These are phyloP conservation scores for Triplophysa bombifrons DNA, from an alignment of 2,797 vertebrate genomes.

Conservation along the genomic window DNA sequence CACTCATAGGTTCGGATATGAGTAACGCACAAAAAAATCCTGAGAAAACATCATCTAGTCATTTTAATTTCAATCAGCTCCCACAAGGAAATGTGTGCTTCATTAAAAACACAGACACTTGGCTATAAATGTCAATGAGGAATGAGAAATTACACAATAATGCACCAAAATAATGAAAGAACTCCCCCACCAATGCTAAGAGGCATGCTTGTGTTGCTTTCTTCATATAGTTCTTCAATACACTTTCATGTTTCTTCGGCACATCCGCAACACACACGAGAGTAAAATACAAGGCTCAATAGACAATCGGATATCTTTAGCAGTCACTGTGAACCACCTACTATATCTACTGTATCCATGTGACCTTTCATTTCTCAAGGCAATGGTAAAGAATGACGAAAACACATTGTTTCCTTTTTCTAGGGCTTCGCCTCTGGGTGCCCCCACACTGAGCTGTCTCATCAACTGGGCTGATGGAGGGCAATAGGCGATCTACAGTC, in stretches of 20 bases:
- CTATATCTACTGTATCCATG: constrained; percentile 16
- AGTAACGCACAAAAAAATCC: not conserved
- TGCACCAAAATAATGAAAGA: constrained; percentile 18
- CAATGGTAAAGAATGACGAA: not conserved
- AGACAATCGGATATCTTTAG: constrained; percentile 24
- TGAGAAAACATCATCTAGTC: not conserved
- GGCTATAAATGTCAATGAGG: constrained; percentile 1
- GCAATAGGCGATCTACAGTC: constrained; percentile 56
- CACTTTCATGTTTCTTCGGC: not conserved
- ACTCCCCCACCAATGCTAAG: not conserved
- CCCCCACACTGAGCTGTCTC: not conserved
- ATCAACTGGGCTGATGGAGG: constrained; percentile 45
- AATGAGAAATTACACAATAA: constrained; percentile 23
- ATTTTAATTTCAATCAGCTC: not conserved
- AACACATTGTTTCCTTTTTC: constrained; percentile 42
- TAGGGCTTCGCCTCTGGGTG: constrained; percentile 18
- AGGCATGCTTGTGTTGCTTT: not conserved
- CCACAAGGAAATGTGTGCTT: constrained; percentile 8
- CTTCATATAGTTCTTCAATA: not conserved
- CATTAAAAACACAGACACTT: constrained; percentile 2
- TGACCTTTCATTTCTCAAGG: constrained; percentile 34
- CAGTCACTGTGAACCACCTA: constrained; percentile 18
- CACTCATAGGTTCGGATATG: constrained; percentile 2
- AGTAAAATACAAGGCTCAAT: not conserved
- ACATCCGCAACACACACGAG: not conserved